Base-by-base conservation (phyloP, 2,797 vertebrate species). In the Tympanoctomys barrerae region DNA sequence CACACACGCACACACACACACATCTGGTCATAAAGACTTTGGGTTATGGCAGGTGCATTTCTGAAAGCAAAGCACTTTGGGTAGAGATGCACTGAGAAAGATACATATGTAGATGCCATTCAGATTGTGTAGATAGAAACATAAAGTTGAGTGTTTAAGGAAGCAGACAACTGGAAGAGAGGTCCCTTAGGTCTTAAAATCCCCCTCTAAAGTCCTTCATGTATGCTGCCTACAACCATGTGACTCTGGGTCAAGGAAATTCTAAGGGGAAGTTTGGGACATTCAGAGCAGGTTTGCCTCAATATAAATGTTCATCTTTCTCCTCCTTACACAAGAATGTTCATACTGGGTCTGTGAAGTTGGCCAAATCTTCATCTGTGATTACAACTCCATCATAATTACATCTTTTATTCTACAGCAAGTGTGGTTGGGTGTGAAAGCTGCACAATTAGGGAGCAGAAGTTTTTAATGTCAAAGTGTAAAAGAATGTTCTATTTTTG, bases 401-500 rank as follows among this genome's bases (percentile, higher is more conserved):
- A 84, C 93, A 22, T 96, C 96, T 98, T 97, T 97, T 94, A 95
- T 91, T 97, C 90, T 77, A 90, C 94, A 90, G 66, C 70, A 95
- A 96, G 90, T 96, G 92, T 95, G 95, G 96, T 89, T 96, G 95
- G 89, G 96, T 98, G 94, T 98, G 93, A 97, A 96, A 97, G 96
- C 31, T 70, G 66, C 97, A 97, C 96, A 98, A 97, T 97, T 97
- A 98, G 97, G 92, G 97, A 90, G 88, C 92, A 97, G 96, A 97
- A 68, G 92, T 97, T 97, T 97, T 95, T 49, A 95, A 89, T 95
- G 96, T 95, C 89, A 96, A 54, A 94, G 89, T 90, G 81, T 16
- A 57, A 93, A 96, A 97, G 94, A 98, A 97, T 97, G 90, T 96
- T 94, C 95, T 98, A 96, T 93, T 97, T 98, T 64, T 97, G 81